Base-by-base conservation (phyloP, 1,140 invertebrate species). In the Trinorchestia longiramus region DNA sequence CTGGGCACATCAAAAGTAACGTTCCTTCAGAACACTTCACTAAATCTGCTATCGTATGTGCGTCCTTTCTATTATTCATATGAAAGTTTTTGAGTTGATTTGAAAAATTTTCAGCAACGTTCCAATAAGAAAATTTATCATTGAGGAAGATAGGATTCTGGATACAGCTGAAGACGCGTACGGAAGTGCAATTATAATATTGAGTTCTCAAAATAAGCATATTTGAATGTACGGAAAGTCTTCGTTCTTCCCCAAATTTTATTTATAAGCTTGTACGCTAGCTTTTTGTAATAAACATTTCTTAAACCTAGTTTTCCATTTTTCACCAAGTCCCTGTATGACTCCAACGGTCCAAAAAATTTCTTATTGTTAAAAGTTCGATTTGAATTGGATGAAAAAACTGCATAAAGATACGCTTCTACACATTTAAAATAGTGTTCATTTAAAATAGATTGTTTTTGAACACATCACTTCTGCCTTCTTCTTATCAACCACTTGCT, bases 281-380 rank as follows among this genome's bases (percentile, higher is more conserved):
- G 43, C 43, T 41, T 90, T 90, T 90, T 90, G 41, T 90, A 90
- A 90, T 90, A 90, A 42, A 90, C 43, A 43, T 90, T 90, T 90
- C 43, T 43, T 90, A 42, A 90, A 90, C 36, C 88, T 42, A 11
- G 88, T 90, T 41, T 90, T 42, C n/a, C 28, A 42, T 90, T 41
- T 90, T 36, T 77, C 11, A 23, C 62, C 62, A 77, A 77, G 1
- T 77, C 15, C 15, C 28, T 3, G 1, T 3, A 28, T 77, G 62
- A 77, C 36, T 77, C 28, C 15, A 11, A 36, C 62, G 3, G 15
- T 23, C 1, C 62, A 36, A 77, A 28, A 11, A 15, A 28, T 77
- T 77, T 36, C 28, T 3, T 77, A n/a, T 53, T 53, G 19, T 53
- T 53, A 53, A 19, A 53, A n/a, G n/a, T n/a, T n/a, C n/a, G n/a